Percentiles rank a stretch among this genome's conserved stretches.
Conservation (phyloP, 1,140 invertebrate species). For the Trichogramma pretiosum region DNA sequence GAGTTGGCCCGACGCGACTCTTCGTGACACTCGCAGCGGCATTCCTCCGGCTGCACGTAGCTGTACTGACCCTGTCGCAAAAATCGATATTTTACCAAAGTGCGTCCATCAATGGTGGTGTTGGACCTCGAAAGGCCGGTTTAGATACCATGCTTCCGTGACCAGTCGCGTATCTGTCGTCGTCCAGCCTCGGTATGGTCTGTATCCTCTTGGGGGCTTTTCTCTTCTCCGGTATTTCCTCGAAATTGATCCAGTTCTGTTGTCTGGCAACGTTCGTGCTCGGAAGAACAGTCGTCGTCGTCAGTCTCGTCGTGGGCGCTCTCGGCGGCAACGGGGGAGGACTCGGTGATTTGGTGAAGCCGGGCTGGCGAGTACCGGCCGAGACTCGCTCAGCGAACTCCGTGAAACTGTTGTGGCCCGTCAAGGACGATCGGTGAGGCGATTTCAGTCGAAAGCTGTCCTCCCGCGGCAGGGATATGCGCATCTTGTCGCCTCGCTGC, state of each 20-base stretch:
- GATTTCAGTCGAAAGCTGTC: constrained; percentile 45
- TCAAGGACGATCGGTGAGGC: constrained; percentile 29
- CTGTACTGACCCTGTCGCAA: constrained; percentile 45
- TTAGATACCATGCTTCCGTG: no score
- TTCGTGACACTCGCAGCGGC: constrained; percentile 72
- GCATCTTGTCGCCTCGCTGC: constrained; percentile 52
- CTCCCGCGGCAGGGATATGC: constrained; percentile 59
- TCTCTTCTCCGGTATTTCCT: constrained; percentile 70
- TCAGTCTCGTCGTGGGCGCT: constrained; percentile 25
- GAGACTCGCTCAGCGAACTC: constrained; percentile 36
- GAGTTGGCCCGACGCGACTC: constrained; percentile 38
- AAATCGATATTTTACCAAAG: background rate
- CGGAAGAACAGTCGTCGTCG: background rate
- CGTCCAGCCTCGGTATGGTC: constrained; percentile 54
- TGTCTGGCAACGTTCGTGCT: constrained; percentile 28
- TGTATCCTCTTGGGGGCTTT: constrained; percentile 72
- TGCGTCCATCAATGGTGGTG: background rate
- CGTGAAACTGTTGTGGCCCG: constrained; percentile 33
- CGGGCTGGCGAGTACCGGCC: background rate
- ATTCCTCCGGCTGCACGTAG: constrained; percentile 75
- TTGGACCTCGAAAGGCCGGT: no score
- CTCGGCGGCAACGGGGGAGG: constrained; percentile 47
- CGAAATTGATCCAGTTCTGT: constrained; percentile 73
- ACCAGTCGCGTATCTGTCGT: no score
- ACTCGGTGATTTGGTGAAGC: constrained; percentile 29